Base-by-base conservation (phyloP, 1,140 invertebrate genomes). In the Druon quercuslanigerum region DNA sequence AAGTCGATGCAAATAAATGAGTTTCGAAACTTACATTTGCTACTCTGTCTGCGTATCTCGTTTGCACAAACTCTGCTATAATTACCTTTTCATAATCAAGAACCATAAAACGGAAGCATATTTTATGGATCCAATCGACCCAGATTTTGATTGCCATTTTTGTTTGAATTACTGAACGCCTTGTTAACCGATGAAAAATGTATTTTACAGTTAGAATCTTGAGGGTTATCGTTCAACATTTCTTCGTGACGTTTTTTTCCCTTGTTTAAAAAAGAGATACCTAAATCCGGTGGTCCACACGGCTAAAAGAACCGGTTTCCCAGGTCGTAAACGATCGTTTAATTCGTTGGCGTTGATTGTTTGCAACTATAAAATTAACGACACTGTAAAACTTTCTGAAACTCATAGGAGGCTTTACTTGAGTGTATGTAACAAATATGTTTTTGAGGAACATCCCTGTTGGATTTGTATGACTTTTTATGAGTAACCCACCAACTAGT, bases 311-410 rank as follows among this genome's bases (percentile, higher is more conserved):
- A 85, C 84, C 84, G 84, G 84, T 85, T 85, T 77, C 79, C 14
- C 73, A 51, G 57, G 76, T 83, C 81, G 77, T 82, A 83, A 81
- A 85, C 3, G 84, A 76, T 85, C 81, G 72, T 82, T 85, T 83
- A 85, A 85, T 83, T 82, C 79, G 81, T 79, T 79, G 75, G 78
- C 76, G 79, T 79, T 85, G 84, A 83, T 85, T 82, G 82, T 80
- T 71, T 77, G 75, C 79, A 72, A 73, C 71, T 72, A 78, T 74
- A 83, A 82, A 85, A 78, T 82, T 77, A 74, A 50, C 70, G 72
- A 72, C 60, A 51, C 56, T 54, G 70, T 75, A 75, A 79, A 75
- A 79, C 40, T 75, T 51, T 70, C 56, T 51, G 50, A 51, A 54
- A 75, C 20, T 12, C 16, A 12, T 60, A 33, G 25, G 2, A 33